Evolutionary conservation across 1,140 invertebrate species (phyloP), one percentile per base, ranked within the genome.

Genomic region (Drosophila truncata): DNA sequence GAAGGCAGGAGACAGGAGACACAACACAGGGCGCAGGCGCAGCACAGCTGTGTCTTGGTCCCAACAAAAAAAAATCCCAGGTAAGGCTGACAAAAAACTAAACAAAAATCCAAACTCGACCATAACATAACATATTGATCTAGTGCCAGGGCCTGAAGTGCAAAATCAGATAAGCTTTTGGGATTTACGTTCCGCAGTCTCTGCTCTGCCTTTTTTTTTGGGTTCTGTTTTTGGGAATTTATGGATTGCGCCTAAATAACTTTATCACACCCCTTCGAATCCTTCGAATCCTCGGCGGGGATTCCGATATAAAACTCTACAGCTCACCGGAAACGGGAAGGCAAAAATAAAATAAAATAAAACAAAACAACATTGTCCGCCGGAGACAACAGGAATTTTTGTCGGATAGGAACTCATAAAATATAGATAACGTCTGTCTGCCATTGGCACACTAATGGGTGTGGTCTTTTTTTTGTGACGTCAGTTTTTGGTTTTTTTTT

Each of bases 241-340:
- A 90, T 90, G 82, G 84, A 91, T 90, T 90, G 85, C 85, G 85
- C 85, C 86, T 91, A 90, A 90, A 90, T 90, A 90, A 86, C 85
- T 90, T 90, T 91, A 90, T 90, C 85, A 88, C 85, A 76, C 84
- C 59, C 67, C 67, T 52, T 16, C 27, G 35, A 55, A 25, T 55
- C 52, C 52, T 55, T 23, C 20, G 52, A 55, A 37, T 55, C 52
- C 44, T 55, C 64, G 42, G 62, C 74, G 65, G 74, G 73, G 73
- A 59, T 41, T 58, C 46, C 47, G 18, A 72, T 55, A 72, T 50
- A 47, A 59, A 59, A 66, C 62, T 61, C 55, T 77, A 23, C 74
- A 42, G 74, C 54, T 69, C 63, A 78, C 74, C 74, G 74, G 74
- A 78, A 78, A 78, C 74, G 74, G 54, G 46, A 78, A 60, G 70